Percentiles rank a stretch among this genome's conserved stretches.
phyloP scores from a whole-genome alignment of 2,888 invertebrate genomes.

The Cheilosia pagana region DNA sequence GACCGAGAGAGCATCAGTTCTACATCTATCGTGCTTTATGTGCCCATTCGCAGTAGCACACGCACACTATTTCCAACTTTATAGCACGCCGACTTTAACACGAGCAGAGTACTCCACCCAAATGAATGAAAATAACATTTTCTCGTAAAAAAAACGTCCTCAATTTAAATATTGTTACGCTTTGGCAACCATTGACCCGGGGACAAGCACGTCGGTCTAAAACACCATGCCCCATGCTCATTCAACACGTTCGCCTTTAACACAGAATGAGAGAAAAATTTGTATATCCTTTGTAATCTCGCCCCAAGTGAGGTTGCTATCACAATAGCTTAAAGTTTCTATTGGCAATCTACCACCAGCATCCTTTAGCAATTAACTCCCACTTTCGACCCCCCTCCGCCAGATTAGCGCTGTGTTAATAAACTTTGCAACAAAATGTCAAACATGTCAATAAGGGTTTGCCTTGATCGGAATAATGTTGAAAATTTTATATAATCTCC shows the following conservation, averaged over 20 bases:
- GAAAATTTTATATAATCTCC: too few relatives aligned
- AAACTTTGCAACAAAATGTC: conserved; percentile 6
- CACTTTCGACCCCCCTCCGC: neutral
- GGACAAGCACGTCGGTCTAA: neutral
- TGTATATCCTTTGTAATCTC: neutral
- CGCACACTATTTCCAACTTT: neutral
- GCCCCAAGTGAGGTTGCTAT: neutral
- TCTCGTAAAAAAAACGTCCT: neutral
- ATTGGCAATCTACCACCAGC: neutral
- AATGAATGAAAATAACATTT: neutral
- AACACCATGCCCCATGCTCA: neutral
- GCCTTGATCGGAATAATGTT: conserved; percentile 1
- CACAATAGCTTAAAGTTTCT: neutral
- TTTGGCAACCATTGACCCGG: neutral
- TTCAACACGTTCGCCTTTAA: neutral
- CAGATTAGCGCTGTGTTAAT: neutral
- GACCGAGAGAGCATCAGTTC: too few relatives aligned
- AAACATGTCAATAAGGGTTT: conserved; percentile 1
- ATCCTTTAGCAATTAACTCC: neutral
- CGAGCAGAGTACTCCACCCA: neutral
- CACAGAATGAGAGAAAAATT: neutral
- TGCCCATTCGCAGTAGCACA: neutral
- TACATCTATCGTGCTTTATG: too few relatives aligned
- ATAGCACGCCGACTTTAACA: neutral
- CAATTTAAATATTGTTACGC: neutral